Evolutionary conservation across 2,888 invertebrate genomes (phyloP), one percentile per base, ranked within the genome.

Genomic region (Plemyria rubiginata): DNA sequence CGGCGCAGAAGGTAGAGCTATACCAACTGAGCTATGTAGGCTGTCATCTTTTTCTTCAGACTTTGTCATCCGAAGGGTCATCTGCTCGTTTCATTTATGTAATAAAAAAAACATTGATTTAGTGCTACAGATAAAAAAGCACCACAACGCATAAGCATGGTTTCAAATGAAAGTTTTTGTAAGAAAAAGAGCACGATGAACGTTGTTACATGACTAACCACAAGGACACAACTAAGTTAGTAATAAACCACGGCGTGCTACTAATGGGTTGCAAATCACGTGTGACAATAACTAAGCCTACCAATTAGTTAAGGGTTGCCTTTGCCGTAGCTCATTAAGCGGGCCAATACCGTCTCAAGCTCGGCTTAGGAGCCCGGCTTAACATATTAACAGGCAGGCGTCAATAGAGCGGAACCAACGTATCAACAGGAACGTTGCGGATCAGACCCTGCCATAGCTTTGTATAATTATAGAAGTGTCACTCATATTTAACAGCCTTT

Each of bases 381-480:
- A 72, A 70, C 73, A 65, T 71, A 73, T 73, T 73, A 72, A 70
- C 68, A 66, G 55, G 48, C 65, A 58, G 65, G 65, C 65, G 60
- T 67, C 65, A 68, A 66, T 68, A 65, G 56, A 60, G 54, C 62
- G 56, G 65, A 63, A 63, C 65, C 58, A 54, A 57, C 49, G 67
- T 63, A 70, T 70, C 65, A 68, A 62, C 62, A 45, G 55, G 22
- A 61, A 57, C 66, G 59, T 60, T 62, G 46, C 54, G 62, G 64
- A 68, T 66, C 61, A 52, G 43, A 16, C 29, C 13, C 16, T n/a
- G 49, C 2, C 49, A 40, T 38, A 54, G 55, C 40, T 29, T 13
- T 15, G 12, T 32, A 15, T 15, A 8, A 13, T 0, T 12, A 43
- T 51, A 43, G 43, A 43, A 43, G 9, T 7, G 43, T 15, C 43